Conservation (phyloP, 2,113 vertebrate species). For the Brevimyrus niger region DNA sequence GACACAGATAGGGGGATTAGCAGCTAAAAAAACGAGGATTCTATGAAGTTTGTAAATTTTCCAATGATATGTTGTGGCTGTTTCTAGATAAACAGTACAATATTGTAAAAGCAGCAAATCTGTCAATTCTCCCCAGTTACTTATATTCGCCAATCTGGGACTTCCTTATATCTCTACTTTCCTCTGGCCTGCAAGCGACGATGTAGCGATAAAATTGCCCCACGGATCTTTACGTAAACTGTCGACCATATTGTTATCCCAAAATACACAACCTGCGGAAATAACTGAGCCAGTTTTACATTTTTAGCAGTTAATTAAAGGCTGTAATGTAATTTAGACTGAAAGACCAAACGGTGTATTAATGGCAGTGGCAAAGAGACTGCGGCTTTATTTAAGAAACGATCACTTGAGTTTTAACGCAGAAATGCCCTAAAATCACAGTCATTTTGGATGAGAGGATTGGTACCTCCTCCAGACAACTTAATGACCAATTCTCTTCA, state of each 20-base stretch:
- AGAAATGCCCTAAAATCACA: not conserved
- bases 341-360: not conserved
- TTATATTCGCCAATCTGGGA: not conserved
- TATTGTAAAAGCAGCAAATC: not conserved
- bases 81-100: not conserved
- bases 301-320: slow-evolving; percentile 7
- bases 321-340: not conserved
- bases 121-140: not conserved
- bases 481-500: not conserved
- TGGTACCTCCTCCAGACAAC: slow-evolving; percentile 5
- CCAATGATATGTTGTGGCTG: not conserved
- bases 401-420: not conserved
- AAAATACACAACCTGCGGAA: not conserved
- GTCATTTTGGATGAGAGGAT: not conserved
- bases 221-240: not conserved
- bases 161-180: not conserved
- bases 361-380: not conserved
- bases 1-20: not conserved
- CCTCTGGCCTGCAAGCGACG: not conserved
- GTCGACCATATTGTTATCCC: not conserved
- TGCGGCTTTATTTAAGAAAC: not conserved
- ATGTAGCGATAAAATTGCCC: not conserved
- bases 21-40: not conserved
- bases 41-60: not conserved
- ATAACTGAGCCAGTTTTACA: not conserved